phyloP scores from a whole-genome alignment of 92 coral and sea anemone genomes.

The Actinernus sp. region DNA sequence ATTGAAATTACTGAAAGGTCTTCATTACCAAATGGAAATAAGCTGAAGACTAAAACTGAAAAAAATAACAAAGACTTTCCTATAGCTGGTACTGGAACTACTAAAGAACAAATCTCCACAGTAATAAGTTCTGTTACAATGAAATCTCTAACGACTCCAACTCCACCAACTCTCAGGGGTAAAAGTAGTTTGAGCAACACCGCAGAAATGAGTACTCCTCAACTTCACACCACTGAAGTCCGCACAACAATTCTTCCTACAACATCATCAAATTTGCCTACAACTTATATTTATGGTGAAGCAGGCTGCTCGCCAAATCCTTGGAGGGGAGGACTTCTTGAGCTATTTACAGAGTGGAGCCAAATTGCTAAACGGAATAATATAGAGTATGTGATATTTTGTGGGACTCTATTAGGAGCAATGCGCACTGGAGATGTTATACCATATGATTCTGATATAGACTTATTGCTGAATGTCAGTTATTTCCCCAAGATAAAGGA shows the following conservation, averaged over 20 bases:
- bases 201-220: too few species aligned
- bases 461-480: slow-evolving; percentile 60
- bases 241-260: not conserved
- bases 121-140: too few species aligned
- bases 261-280: not conserved
- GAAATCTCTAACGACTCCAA: too few species aligned
- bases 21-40: too few species aligned
- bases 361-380: slow-evolving; percentile 56
- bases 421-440: slow-evolving; percentile 78
- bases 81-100: too few species aligned
- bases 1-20: too few species aligned
- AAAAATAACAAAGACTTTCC: too few species aligned
- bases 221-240: too few species aligned
- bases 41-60: too few species aligned
- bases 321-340: slow-evolving; percentile 43
- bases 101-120: too few species aligned
- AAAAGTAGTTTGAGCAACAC: too few species aligned
- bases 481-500: slow-evolving; percentile 48
- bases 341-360: slow-evolving; percentile 70
- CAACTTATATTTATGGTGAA: slow-evolving; percentile 47
- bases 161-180: too few species aligned
- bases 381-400: slow-evolving; percentile 74
- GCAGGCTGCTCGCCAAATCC: slow-evolving; percentile 58
- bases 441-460: slow-evolving; percentile 90
- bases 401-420: slow-evolving; percentile 81